These are phyloP conservation scores for Ceratina australensis DNA, from an alignment of 1,140 invertebrate genomes.

Conservation along the genomic window DNA sequence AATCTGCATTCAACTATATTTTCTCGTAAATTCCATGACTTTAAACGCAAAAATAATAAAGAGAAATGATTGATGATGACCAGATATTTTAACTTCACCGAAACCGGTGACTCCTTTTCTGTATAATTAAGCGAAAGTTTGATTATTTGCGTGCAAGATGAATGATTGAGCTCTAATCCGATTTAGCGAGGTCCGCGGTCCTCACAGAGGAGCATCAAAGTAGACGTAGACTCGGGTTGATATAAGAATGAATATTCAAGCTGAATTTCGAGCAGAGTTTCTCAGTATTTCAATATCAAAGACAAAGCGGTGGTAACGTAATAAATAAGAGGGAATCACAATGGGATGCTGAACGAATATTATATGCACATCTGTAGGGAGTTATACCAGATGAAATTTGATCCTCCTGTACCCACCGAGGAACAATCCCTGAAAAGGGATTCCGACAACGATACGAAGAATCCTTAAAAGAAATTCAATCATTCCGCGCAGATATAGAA, in stretches of 20 bases:
- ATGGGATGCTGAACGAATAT: neutral
- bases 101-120: too few relatives aligned
- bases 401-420: neutral
- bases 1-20: too few relatives aligned
- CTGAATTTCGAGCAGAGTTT: neutral
- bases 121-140: neutral
- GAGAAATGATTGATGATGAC: too few relatives aligned
- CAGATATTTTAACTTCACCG: too few relatives aligned
- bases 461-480: neutral
- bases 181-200: neutral
- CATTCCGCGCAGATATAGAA: neutral
- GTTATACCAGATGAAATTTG: neutral
- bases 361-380: neutral
- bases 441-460: neutral
- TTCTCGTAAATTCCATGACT: too few relatives aligned
- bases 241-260: constrained; percentile 8
- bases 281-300: neutral
- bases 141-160: neutral
- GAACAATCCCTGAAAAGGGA: neutral
- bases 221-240: neutral
- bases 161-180: neutral
- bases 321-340: neutral
- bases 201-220: neutral
- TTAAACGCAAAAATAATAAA: too few relatives aligned
- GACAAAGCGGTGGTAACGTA: neutral